Evolutionary conservation across 2,888 invertebrate genomes (phyloP).

Genomic region (Melanotus villosus): DNA sequence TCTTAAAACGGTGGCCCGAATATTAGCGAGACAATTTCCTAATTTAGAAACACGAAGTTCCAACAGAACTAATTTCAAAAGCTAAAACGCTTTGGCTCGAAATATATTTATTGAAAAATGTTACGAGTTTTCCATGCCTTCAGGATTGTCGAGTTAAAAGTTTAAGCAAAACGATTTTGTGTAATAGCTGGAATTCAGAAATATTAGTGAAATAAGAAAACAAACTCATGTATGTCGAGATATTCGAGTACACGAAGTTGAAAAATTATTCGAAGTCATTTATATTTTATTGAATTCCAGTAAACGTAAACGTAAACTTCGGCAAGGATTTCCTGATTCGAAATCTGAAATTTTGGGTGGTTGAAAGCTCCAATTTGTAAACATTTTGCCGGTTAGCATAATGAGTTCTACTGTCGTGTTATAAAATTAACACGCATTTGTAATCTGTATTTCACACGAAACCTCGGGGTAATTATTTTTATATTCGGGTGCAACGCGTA

Average conservation of each 20-base stretch:
- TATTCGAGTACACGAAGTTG: neutral
- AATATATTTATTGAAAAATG: slow-evolving; percentile 44
- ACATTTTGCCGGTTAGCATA: neutral
- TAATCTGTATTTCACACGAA: neutral
- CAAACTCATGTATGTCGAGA: slow-evolving; percentile 42
- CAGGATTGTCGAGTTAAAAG: slow-evolving; percentile 47
- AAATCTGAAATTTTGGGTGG: neutral
- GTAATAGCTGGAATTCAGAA: slow-evolving; percentile 49
- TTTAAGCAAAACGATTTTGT: slow-evolving; percentile 50
- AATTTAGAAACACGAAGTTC: slow-evolving; percentile 13
- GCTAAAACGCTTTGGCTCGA: slow-evolving; percentile 38
- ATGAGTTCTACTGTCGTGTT: neutral
- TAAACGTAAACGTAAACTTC: neutral
- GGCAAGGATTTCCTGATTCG: neutral
- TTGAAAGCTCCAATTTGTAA: neutral
- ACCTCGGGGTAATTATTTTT: slow-evolving; percentile 3
- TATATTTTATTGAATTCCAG: neutral
- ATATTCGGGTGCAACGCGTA: neutral
- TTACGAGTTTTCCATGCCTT: slow-evolving; percentile 48
- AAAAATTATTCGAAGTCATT: neutral
- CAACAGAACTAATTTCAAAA: slow-evolving; percentile 17
- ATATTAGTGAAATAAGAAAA: slow-evolving; percentile 40
- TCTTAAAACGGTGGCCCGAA: slow-evolving; percentile 23
- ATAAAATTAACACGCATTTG: slow-evolving; percentile 3
- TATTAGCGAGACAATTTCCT: slow-evolving; percentile 28